Evolutionary conservation across 1,140 invertebrate species (phyloP), one percentile per base, ranked within the genome.

Genomic region (Bombus polaris): DNA sequence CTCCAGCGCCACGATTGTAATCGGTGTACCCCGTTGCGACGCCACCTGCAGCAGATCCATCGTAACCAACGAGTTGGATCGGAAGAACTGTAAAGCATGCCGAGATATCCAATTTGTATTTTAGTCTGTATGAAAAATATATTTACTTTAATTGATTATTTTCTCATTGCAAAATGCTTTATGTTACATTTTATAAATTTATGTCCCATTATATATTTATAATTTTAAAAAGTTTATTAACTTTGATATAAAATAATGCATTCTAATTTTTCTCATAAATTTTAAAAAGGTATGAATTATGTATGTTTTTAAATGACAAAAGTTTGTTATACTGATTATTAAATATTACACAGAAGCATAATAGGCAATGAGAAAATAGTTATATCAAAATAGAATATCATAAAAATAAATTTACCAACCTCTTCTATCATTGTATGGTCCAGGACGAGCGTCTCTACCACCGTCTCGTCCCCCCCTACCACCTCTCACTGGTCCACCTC

Each of bases 371-470:
- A 90, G 89, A 90, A 87, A 87, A 88, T 87, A 88, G 78, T 79
- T 28, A 71, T 70, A 65, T 82, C 4, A 35, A 65, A 85, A 82
- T n/a, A 80, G 32, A 87, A 62, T 37, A 12, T 71, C 53, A 35
- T 65, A 28, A 15, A 79, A 15, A 25, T 53, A 81, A 70, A 13
- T 44, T 42, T 86, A 88, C 77, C n/a, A 44, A 95, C 95, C 94
- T 95, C 95, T 94, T 92, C 95, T 94, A 93, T 95, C 94, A 91
- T 94, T 95, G 92, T 95, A 95, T 87, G 95, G 95, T 93, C 94
- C 94, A 88, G 95, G 95, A 93, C 95, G 93, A 93, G 93, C 93
- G 90, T 95, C 94, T 92, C 94, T 94, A 88, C 94, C 94, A 93
- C 94, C 94, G 91, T 95, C 94, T 91, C 94, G 93, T 90, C 93